Conservation (phyloP, 2,797 vertebrate species). For the Aldrovandia affinis region DNA sequence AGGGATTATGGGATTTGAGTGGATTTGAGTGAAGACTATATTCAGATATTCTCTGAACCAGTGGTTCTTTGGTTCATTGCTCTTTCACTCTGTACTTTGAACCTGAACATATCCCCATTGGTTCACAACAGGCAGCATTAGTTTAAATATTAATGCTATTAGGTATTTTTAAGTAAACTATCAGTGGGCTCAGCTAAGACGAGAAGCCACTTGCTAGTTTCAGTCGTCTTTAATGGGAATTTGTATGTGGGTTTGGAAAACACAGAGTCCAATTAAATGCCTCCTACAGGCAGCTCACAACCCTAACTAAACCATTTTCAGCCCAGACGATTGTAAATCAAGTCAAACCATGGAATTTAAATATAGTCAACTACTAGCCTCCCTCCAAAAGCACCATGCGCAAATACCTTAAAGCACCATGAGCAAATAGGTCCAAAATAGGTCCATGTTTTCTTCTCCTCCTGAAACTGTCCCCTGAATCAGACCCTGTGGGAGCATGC, state of each 20-base stretch:
- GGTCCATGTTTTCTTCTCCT: not conserved
- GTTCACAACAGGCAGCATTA: not conserved
- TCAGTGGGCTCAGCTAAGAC: not conserved
- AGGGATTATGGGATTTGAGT: constrained; percentile 1
- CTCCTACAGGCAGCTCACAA: constrained; percentile 1
- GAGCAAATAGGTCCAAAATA: not conserved
- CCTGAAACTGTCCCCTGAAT: not conserved
- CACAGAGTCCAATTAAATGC: not conserved
- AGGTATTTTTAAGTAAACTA: not conserved
- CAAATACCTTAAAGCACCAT: constrained; percentile 11
- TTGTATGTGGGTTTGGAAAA: constrained; percentile 4
- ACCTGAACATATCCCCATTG: not conserved
- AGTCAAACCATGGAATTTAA: not conserved
- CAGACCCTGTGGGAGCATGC: not conserved
- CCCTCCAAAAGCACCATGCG: not conserved
- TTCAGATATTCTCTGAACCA: not conserved
- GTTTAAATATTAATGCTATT: not conserved
- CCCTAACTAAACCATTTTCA: not conserved
- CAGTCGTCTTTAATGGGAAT: not conserved
- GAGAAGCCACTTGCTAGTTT: not conserved
- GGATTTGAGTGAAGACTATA: not conserved
- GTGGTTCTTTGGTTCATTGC: not conserved
- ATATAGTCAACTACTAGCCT: not conserved
- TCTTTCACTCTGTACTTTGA: not conserved
- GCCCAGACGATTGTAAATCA: constrained; percentile 26